Conservation (phyloP, 2,797 vertebrate genomes). For the Euthynnus affinis region DNA sequence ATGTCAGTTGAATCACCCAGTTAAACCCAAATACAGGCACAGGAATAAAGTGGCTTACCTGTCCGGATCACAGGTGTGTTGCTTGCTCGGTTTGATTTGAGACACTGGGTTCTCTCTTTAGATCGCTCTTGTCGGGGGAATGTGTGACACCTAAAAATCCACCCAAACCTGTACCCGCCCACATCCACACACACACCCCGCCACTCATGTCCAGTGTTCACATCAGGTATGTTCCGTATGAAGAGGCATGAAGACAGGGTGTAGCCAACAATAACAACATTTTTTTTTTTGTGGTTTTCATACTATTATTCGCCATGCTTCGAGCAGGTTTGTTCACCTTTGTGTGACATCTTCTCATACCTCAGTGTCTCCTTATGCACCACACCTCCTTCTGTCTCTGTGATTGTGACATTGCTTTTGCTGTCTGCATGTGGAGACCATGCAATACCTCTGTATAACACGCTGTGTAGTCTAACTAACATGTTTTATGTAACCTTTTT, state of each 20-base stretch:
- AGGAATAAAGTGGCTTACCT: constrained; percentile 55
- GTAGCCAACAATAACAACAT: constrained; percentile 7
- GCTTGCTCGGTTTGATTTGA: constrained; percentile 30
- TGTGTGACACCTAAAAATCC: constrained; percentile 3
- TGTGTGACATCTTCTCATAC: not conserved
- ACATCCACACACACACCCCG: constrained; percentile 7
- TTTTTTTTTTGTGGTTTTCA: not conserved
- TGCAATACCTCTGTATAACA: not conserved
- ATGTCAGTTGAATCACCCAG: not conserved
- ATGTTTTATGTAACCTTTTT: not conserved
- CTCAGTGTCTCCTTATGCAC: not conserved
- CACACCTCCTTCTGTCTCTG: constrained; percentile 20
- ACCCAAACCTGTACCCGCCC: constrained; percentile 59
- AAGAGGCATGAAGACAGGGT: not conserved
- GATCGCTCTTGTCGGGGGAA: constrained; percentile 20
- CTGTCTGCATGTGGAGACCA: not conserved
- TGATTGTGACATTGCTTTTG: not conserved
- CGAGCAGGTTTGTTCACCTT: not conserved
- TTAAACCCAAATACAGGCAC: not conserved
- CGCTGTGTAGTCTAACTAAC: not conserved
- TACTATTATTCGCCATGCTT: not conserved
- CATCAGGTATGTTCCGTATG: not conserved
- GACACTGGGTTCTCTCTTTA: not conserved
- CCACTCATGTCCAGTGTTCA: not conserved
- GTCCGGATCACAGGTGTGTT: constrained; percentile 32